Evolutionary conservation across 2,888 invertebrate genomes (phyloP).

Genomic region (Hydrotaea diabolus): DNA sequence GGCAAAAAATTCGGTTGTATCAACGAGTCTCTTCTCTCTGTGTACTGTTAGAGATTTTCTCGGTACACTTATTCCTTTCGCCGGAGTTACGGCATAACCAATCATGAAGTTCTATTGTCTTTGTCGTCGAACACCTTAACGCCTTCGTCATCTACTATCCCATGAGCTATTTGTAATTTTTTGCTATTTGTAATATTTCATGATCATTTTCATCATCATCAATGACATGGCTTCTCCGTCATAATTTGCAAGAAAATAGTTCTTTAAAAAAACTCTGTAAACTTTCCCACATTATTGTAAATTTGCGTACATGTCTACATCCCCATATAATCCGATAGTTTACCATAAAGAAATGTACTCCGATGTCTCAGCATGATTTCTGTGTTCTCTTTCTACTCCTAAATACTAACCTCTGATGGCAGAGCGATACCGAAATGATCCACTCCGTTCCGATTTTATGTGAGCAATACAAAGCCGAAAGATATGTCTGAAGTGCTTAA

Average conservation of each 20-base stretch:
- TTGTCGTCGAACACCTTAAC: no score
- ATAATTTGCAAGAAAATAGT: no score
- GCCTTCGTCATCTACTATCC: no score
- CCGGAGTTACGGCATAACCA: no score
- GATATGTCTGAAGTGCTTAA: constrained; percentile 29
- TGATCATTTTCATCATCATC: no score
- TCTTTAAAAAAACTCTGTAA: neutral
- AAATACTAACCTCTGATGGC: constrained; percentile 13
- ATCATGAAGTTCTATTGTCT: no score
- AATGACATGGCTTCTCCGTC: neutral
- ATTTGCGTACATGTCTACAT: constrained; percentile 12
- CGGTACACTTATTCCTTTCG: no score
- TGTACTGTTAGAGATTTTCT: no score
- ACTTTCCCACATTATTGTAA: constrained; percentile 43
- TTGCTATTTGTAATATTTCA: no score
- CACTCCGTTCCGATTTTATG: neutral
- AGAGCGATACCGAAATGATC: constrained; percentile 36
- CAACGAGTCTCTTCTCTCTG: no score
- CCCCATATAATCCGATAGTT: neutral
- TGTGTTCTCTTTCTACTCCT: constrained; percentile 18
- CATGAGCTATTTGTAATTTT: no score
- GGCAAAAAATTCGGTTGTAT: no score
- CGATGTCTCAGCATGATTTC: neutral
- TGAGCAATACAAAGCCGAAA: neutral
- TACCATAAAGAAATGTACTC: neutral